Conservation (phyloP, 2,113 vertebrate species). For the Puffinus mauretanicus region DNA sequence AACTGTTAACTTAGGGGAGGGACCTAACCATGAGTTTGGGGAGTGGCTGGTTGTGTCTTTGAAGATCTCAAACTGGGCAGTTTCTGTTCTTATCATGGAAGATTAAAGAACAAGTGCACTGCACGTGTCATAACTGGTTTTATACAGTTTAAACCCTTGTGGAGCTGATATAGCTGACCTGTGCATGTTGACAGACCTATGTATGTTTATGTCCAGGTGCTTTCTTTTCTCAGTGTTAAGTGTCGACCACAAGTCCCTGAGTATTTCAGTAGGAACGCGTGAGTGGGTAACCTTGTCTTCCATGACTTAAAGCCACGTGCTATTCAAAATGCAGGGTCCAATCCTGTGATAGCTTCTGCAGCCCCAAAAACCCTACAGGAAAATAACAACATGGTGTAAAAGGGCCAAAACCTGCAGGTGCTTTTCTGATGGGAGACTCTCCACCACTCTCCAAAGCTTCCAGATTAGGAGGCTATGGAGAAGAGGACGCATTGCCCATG, state of each 20-base stretch:
- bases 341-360: background rate
- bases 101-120: background rate
- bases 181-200: background rate
- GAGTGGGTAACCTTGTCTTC: background rate
- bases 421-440: background rate
- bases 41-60: background rate
- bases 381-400: background rate
- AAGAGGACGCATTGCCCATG: background rate
- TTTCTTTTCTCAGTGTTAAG: background rate
- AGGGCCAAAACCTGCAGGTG: background rate
- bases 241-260: background rate
- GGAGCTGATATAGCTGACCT: background rate
- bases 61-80: background rate
- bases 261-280: background rate
- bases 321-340: background rate
- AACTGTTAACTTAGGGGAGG: background rate
- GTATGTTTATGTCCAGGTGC: background rate
- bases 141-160: background rate
- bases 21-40: background rate
- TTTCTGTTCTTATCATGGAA: background rate
- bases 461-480: background rate
- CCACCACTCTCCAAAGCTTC: background rate
- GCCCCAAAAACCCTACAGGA: background rate
- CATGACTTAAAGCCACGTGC: background rate
- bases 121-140: rapidly evolving